Percentiles rank a stretch among this genome's conserved stretches.
Evolutionary conservation across 2,888 invertebrate species (phyloP).

Genomic region (Cerceris rybyensis): DNA sequence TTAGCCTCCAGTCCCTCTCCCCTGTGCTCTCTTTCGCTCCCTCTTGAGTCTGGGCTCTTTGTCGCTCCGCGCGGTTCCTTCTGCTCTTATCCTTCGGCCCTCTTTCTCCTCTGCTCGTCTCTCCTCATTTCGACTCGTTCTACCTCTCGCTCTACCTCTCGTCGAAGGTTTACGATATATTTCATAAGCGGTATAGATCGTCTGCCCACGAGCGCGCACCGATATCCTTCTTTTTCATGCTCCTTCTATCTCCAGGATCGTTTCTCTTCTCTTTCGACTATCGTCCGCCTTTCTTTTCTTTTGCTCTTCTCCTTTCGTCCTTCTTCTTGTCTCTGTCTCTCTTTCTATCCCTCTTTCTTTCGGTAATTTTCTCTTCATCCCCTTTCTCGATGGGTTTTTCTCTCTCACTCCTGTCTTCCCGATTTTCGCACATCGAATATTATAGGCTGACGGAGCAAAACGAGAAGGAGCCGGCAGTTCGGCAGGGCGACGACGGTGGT

Average conservation of each 20-base stretch:
- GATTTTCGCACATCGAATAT: constrained; percentile 73
- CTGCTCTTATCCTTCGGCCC: constrained; percentile 50
- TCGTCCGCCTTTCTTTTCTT: neutral
- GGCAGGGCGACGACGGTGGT: constrained; percentile 41
- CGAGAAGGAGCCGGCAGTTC: constrained; percentile 12
- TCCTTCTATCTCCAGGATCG: constrained; percentile 8
- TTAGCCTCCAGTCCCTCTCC: constrained; percentile 71
- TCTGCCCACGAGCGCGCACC: constrained; percentile 39
- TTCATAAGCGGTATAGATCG: constrained; percentile 66
- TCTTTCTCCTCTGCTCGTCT: constrained; percentile 30
- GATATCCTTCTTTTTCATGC: constrained; percentile 26
- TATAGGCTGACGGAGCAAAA: constrained; percentile 21
- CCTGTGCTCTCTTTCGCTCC: constrained; percentile 49
- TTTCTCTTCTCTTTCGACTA: constrained; percentile 2
- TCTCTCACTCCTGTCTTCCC: constrained; percentile 25
- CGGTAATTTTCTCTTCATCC: neutral
- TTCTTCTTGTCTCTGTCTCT: constrained; percentile 2
- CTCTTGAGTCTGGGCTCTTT: constrained; percentile 21
- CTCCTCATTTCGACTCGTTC: constrained; percentile 28
- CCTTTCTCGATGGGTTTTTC: neutral
- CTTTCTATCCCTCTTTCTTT: constrained; percentile 1
- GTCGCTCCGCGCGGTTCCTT: constrained; percentile 7
- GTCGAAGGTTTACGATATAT: constrained; percentile 71
- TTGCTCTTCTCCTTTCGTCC: neutral
- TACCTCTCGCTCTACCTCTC: constrained; percentile 34